Percentiles rank a stretch among this genome's conserved stretches.
Conservation (phyloP, 2,797 vertebrate genomes). For the Rhynchonycteris naso region DNA sequence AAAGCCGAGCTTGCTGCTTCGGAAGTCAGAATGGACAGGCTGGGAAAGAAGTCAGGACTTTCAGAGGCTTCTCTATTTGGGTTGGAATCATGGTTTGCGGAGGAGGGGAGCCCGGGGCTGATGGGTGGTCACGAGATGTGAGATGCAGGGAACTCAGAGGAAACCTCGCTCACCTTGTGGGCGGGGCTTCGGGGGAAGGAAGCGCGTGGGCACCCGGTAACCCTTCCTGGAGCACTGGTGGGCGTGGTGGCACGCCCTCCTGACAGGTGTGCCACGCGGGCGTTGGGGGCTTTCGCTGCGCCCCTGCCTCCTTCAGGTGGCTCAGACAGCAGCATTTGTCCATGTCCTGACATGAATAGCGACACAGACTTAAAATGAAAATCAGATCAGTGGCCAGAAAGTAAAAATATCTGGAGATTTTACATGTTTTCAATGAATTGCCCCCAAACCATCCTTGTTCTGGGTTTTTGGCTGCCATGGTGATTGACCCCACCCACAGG, state of each 20-base stretch:
- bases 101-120: background rate
- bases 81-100: background rate
- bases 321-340: background rate
- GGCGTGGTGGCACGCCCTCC: background rate
- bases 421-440: background rate
- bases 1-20: background rate
- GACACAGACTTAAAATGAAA: conserved; percentile 5
- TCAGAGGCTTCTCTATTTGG: background rate
- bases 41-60: background rate
- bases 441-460: background rate
- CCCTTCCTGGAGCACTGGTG: background rate
- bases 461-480: accelerated
- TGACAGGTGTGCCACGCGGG: conserved; percentile 56
- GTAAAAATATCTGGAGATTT: conserved; percentile 33
- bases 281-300: conserved; percentile 65
- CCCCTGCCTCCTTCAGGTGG: background rate
- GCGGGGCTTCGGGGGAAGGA: background rate
- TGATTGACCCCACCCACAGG: background rate
- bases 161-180: background rate
- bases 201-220: background rate
- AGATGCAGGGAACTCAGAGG: background rate
- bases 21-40: background rate
- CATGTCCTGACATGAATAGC: background rate
- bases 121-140: background rate
- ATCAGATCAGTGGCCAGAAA: conserved; percentile 22